Evolutionary conservation across 2,113 vertebrate species (phyloP), one percentile per base, ranked within the genome.

Genomic region (Amphiprion ocellaris): DNA sequence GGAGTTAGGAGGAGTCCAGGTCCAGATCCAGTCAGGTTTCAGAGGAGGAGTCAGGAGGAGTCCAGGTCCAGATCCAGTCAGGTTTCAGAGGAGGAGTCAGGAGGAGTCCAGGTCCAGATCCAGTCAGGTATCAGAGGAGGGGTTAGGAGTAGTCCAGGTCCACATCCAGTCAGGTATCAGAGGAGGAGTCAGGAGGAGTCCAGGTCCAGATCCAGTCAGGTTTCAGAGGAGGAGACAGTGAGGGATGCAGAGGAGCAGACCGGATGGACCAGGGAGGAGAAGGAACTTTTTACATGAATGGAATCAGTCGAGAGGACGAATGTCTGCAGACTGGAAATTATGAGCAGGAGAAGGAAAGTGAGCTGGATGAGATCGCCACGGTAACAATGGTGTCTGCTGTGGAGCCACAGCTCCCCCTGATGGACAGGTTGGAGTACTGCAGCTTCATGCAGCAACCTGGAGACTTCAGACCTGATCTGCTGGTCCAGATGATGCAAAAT

Each of bases 331-430:
- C 84, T 61, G 77, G 63, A 77, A 81, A 84, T 81, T 73, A 69
- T 54, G 74, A 70, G 59, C 72, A 61, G 75, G 60, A 80, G 71
- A 58, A 71, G 77, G 68, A 24, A 30, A 61, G 69, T 58, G 74
- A 73, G 77, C 24, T 17, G 71, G 62, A 63, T 77, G 16, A 76
- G 67, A 78, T 53, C 61, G 59, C 72, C 56, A 63, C 75, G 44
- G 54, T 55, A 53, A 55, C 69, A 53, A 26, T 24, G 67, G 28
- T 33, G 0, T 37, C 33, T 37, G 33, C 33, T 8, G 23, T 84
- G 79, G 87, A 87, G n/a, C 83, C 74, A 85, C 46, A 90, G 90
- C 90, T 75, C 84, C 91, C 61, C 83, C 70, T 26, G 2, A 23
- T 77, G 91, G 86, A 39, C 67, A 1, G 8, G 1, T 1, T 4